Percentiles rank a stretch among this genome's conserved stretches.
phyloP scores from a whole-genome alignment of 2,888 invertebrate genomes.

The Epistrophella euchroma region DNA sequence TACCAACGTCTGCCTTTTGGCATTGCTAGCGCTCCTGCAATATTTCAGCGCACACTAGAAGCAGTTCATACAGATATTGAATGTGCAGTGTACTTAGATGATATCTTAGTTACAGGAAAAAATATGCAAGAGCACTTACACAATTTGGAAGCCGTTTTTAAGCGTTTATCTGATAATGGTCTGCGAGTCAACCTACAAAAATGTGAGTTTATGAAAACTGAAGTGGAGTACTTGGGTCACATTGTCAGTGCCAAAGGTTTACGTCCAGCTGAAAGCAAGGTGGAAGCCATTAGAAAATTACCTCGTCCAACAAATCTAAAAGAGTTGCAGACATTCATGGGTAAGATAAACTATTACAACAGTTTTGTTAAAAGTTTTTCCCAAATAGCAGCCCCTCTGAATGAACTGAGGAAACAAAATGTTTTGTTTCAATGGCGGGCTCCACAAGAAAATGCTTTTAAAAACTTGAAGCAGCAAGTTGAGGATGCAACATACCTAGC shows the following conservation, averaged over 20 bases:
- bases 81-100: constrained; percentile 52
- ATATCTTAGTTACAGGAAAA: constrained; percentile 37
- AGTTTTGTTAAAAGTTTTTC: constrained; percentile 43
- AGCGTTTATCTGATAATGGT: constrained; percentile 41
- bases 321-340: constrained; percentile 77
- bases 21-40: constrained; percentile 49
- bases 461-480: constrained; percentile 76
- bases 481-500: constrained; percentile 35
- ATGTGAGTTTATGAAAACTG: constrained; percentile 46
- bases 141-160: constrained; percentile 54
- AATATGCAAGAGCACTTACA: constrained; percentile 42
- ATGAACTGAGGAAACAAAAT: constrained; percentile 74
- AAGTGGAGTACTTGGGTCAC: constrained; percentile 59
- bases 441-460: constrained; percentile 76
- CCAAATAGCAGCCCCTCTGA: constrained; percentile 41
- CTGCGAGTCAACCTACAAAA: constrained; percentile 23
- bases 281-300: constrained; percentile 16
- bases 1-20: constrained; percentile 52
- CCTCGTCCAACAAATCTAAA: constrained; percentile 22
- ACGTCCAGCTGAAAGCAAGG: constrained; percentile 27
- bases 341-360: constrained; percentile 79
- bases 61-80: constrained; percentile 29
- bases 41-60: constrained; percentile 65
- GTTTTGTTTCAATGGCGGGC: constrained; percentile 76
- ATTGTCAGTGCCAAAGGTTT: constrained; percentile 28